Conservation (phyloP, 2,113 vertebrate genomes). For the Scolopax mira region DNA sequence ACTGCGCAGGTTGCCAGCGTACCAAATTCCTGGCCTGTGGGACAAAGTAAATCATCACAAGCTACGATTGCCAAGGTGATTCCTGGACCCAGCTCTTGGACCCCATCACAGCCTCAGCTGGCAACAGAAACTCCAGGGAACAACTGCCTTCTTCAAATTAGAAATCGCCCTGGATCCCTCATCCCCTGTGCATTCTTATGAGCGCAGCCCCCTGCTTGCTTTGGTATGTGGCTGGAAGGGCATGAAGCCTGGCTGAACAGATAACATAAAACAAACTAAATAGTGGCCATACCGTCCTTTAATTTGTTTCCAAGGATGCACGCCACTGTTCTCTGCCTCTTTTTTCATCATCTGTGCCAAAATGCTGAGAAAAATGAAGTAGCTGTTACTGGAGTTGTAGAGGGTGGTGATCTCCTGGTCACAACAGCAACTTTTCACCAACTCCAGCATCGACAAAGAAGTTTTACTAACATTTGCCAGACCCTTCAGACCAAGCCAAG, state of each 20-base stretch:
- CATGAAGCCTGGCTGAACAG: not conserved
- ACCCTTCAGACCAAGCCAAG: constrained; percentile 90
- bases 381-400: constrained; percentile 88
- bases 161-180: not conserved
- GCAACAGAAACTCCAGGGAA: not conserved
- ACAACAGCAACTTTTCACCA: constrained; percentile 84
- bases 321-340: constrained; percentile 70
- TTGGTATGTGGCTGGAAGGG: not conserved
- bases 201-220: not conserved
- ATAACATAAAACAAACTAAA: not conserved
- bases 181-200: not conserved
- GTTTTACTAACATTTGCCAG: constrained; percentile 82
- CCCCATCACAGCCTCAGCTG: not conserved
- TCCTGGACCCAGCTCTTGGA: not conserved
- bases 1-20: not conserved
- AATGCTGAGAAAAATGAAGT: constrained; percentile 91
- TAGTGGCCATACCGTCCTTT: constrained; percentile 87
- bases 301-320: constrained; percentile 93
- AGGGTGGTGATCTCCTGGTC: constrained; percentile 75
- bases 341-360: constrained; percentile 86
- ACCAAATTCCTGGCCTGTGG: not conserved
- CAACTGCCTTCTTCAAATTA: not conserved
- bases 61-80: not conserved
- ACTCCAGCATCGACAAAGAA: constrained; percentile 84
- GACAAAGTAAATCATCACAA: not conserved